These are phyloP conservation scores for Volucella zonaria DNA, from an alignment of 2,888 invertebrate genomes.

Conservation along the genomic window DNA sequence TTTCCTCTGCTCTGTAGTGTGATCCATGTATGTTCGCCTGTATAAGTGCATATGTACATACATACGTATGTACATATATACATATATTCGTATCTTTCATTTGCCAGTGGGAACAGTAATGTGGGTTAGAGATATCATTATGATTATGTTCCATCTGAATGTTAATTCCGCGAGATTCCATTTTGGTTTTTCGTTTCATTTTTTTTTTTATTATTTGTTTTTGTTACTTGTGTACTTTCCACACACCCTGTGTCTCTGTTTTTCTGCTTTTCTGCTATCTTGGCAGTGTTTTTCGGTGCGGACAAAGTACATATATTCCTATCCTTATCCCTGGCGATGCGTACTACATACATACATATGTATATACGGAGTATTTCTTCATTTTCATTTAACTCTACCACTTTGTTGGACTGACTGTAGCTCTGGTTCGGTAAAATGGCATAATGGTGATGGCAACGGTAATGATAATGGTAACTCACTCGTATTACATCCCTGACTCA, in stretches of 20 bases:
- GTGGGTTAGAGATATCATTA: constrained; percentile 71
- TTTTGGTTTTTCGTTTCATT: constrained; percentile 23
- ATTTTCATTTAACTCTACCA: too few species aligned
- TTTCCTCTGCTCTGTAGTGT: background rate
- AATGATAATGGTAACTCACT: background rate
- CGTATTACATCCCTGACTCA: background rate
- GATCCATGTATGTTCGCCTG: background rate
- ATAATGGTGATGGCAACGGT: too few species aligned
- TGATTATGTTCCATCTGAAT: constrained; percentile 70
- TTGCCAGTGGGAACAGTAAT: constrained; percentile 62
- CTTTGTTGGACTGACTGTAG: too few species aligned
- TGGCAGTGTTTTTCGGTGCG: too few species aligned
- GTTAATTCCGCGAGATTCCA: constrained; percentile 72
- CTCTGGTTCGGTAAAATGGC: too few species aligned
- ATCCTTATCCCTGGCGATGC: too few species aligned
- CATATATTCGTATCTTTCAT: constrained; percentile 16
- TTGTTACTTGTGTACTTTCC: background rate
- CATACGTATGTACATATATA: too few species aligned
- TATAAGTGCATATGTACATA: background rate
- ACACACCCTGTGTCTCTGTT: background rate
- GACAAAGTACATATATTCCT: too few species aligned
- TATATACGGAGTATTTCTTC: too few species aligned
- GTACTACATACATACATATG: too few species aligned
- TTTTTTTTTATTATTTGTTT: constrained; percentile 11
- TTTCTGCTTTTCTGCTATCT: background rate